Conservation (phyloP, 2,113 vertebrate genomes). For the Protomyctophum bolini region DNA sequence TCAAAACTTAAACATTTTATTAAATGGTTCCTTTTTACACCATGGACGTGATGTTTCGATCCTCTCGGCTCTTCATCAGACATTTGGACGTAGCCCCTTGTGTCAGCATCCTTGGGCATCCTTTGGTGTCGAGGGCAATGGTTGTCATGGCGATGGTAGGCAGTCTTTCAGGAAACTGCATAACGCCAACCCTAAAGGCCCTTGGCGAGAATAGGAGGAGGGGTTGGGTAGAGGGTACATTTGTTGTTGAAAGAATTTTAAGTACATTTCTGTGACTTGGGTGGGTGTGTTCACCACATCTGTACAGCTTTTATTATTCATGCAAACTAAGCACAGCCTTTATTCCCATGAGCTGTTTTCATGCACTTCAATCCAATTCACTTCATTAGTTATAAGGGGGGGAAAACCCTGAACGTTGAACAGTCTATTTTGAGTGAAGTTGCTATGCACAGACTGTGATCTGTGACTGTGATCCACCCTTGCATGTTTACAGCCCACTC, state of each 20-base stretch:
- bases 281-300: neutral
- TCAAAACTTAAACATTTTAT: too few species aligned
- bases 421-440: neutral
- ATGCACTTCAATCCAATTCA: neutral
- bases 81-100: neutral
- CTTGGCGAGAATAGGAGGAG: conserved; percentile 57
- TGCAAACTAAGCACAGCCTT: neutral
- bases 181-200: conserved; percentile 52
- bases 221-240: conserved; percentile 3
- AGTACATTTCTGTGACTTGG: neutral
- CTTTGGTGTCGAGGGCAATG: conserved; percentile 56
- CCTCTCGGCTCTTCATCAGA: neutral
- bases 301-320: neutral
- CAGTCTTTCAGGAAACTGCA: conserved; percentile 44
- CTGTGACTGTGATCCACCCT: neutral
- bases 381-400: neutral
- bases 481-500: neutral
- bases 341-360: neutral
- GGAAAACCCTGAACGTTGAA: neutral
- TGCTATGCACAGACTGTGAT: neutral
- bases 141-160: conserved; percentile 69
- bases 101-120: conserved; percentile 51
- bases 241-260: neutral
- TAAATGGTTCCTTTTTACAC: too few species aligned
- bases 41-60: too few species aligned